A percentile compares a stretch with the other conserved stretches of the same genome.
These are phyloP conservation scores for Pseudonaja textilis DNA, from an alignment of 2,113 vertebrate species.

Conservation along the genomic window DNA sequence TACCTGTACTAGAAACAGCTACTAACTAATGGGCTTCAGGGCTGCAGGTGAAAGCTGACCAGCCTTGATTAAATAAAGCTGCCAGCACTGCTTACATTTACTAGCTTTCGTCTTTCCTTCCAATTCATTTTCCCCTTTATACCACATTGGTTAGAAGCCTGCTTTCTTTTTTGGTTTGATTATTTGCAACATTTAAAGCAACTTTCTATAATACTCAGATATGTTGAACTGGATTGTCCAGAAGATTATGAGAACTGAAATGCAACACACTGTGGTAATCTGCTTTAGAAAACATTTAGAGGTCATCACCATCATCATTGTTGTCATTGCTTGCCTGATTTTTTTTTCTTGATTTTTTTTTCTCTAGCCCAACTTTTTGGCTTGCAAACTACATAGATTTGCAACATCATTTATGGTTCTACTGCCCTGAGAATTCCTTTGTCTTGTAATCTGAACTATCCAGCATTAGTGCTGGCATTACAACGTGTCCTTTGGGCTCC, in stretches of 20 bases:
- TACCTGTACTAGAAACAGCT: neutral
- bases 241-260: neutral
- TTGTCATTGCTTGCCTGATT: neutral
- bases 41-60: neutral
- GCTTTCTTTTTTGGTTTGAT: neutral
- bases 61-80: neutral
- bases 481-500: neutral
- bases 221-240: neutral
- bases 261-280: neutral
- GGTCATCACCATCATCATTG: neutral
- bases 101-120: neutral
- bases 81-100: neutral
- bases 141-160: neutral
- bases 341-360: too few relatives aligned
- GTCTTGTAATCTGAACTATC: neutral
- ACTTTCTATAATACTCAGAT: neutral
- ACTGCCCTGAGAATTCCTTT: neutral
- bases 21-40: neutral
- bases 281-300: neutral
- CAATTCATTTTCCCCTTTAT: neutral
- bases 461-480: neutral
- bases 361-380: neutral
- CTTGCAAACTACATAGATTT: neutral
- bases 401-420: neutral
- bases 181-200: neutral